Conservation (phyloP, 1,140 invertebrate species). For the Cherax destructor region DNA sequence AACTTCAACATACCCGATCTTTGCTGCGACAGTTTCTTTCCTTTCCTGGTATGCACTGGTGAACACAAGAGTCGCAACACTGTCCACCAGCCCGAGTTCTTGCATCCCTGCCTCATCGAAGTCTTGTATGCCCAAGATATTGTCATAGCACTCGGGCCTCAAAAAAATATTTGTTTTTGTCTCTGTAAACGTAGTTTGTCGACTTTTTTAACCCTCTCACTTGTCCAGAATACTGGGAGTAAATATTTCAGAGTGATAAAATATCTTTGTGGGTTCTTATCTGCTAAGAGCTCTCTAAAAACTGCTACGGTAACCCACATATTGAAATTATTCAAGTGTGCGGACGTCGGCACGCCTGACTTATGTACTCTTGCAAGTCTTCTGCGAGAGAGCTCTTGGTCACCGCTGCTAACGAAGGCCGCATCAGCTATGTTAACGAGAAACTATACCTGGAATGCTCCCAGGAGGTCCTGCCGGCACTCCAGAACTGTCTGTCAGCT, state of each 20-base stretch:
- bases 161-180: not conserved
- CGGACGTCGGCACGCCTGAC: slow-evolving; percentile 10
- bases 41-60: not conserved
- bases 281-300: not conserved
- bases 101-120: slow-evolving; percentile 21
- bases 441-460: slow-evolving; percentile 8
- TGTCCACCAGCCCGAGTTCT: slow-evolving; percentile 5
- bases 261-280: slow-evolving; percentile 15
- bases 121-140: slow-evolving; percentile 18
- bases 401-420: not conserved
- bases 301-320: not conserved
- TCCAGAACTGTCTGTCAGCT: slow-evolving; percentile 1
- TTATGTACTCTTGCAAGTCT: slow-evolving; percentile 2
- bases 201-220: not conserved
- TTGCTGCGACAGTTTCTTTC: not conserved
- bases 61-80: not conserved
- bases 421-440: not conserved
- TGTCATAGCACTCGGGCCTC: not conserved
- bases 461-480: not conserved
- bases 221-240: not conserved
- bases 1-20: not conserved
- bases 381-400: slow-evolving; percentile 19
- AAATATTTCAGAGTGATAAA: slow-evolving; percentile 27
- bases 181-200: not conserved
- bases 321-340: not conserved